Conservation (phyloP, 2,113 vertebrate genomes). For the Equus przewalskii region DNA sequence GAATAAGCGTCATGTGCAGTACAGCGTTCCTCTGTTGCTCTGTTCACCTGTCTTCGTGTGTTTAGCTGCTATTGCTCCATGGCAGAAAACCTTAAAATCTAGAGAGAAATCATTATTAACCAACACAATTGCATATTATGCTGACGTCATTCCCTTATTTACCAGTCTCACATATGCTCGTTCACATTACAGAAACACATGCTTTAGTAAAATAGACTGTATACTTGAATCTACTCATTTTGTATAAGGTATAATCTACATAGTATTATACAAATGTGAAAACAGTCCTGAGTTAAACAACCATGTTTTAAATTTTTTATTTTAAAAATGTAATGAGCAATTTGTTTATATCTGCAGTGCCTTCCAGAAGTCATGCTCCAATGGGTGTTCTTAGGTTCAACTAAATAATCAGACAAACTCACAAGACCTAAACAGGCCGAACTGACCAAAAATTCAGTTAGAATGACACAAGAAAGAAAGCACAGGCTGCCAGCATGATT, state of each 20-base stretch:
- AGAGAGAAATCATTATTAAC: background rate
- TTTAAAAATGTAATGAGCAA: background rate
- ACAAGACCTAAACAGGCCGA: background rate
- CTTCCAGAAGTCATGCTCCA: background rate
- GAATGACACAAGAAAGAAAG: background rate
- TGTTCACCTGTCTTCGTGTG: background rate
- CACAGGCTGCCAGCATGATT: background rate
- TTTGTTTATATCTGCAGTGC: background rate
- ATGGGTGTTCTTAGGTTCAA: background rate
- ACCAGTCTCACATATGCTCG: background rate
- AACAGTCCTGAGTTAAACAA: background rate
- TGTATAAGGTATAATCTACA: too few species aligned
- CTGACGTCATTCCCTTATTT: background rate
- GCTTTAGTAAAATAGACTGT: background rate
- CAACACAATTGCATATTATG: background rate
- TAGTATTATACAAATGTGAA: background rate
- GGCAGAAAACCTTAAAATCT: background rate
- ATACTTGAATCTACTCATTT: background rate
- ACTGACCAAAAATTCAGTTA: background rate
- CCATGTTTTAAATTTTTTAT: conserved; percentile 30
- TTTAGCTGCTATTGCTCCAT: background rate
- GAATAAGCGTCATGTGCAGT: background rate
- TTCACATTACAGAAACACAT: background rate
- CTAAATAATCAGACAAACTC: background rate
- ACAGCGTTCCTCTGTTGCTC: background rate